A percentile compares a stretch with the other conserved stretches of the same genome.
Evolutionary conservation across 2,113 vertebrate species (phyloP).

Genomic region (Rousettus leschenaultii): DNA sequence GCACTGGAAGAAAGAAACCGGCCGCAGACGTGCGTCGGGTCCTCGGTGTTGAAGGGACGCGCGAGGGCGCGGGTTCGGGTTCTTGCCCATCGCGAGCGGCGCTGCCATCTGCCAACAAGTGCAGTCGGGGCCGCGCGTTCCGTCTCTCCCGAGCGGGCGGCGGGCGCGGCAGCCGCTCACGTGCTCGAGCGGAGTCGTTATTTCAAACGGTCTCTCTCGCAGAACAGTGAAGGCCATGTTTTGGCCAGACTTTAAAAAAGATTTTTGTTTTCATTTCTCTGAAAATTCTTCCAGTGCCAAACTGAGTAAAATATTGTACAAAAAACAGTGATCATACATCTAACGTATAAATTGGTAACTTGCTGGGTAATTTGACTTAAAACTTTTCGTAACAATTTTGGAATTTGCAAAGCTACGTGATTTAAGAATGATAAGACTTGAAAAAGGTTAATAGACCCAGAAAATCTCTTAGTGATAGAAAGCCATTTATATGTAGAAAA

Average conservation of each 20-base stretch:
- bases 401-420: slow-evolving; percentile 41
- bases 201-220: neutral
- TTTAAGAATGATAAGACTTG: slow-evolving; percentile 44
- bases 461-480: slow-evolving; percentile 9
- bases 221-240: neutral
- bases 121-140: neutral
- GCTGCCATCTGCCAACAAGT: neutral
- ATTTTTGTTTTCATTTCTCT: slow-evolving; percentile 20
- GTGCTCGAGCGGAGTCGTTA: slow-evolving; percentile 12
- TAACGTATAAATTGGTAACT: slow-evolving; percentile 29
- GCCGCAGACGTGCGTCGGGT: neutral
- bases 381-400: slow-evolving; percentile 57
- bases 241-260: neutral
- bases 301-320: neutral
- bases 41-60: neutral
- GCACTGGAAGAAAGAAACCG: neutral
- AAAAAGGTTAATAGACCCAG: neutral
- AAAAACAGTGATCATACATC: neutral
- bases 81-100: neutral
- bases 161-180: neutral
- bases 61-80: neutral
- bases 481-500: slow-evolving; percentile 45
- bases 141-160: neutral
- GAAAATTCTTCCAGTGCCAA: slow-evolving; percentile 47
- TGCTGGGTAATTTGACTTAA: slow-evolving; percentile 24